Percentiles rank a stretch among this genome's conserved stretches.
These are phyloP conservation scores for Phalera bucephala DNA, from an alignment of 2,888 invertebrate species.

Conservation along the genomic window DNA sequence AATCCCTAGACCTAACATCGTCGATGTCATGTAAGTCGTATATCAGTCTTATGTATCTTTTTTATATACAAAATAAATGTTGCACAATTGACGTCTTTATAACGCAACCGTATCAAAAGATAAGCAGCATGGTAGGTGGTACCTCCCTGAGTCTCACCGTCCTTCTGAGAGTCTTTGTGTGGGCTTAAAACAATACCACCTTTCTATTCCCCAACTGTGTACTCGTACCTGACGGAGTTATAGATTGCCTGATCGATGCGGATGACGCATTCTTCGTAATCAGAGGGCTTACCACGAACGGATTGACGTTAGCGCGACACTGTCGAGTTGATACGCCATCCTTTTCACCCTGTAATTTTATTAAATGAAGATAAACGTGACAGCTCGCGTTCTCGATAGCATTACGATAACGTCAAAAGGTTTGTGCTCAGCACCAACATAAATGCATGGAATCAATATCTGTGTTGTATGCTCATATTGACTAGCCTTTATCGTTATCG, in stretches of 20 bases:
- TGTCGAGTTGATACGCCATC: too few species aligned
- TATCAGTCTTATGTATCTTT: too few species aligned
- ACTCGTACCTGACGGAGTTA: constrained; percentile 39
- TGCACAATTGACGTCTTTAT: constrained; percentile 11
- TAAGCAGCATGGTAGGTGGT: constrained; percentile 21
- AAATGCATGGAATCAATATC: constrained; percentile 3
- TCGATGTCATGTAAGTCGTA: too few species aligned
- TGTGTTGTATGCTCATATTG: not conserved
- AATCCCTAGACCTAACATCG: too few species aligned
- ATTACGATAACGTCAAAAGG: too few species aligned
- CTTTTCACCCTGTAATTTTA: too few species aligned
- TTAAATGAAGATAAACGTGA: too few species aligned
- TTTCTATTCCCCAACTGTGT: constrained; percentile 51
- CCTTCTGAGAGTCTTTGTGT: constrained; percentile 49
- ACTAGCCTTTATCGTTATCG: constrained; percentile 14
- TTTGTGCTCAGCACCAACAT: too few species aligned
- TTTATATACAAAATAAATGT: too few species aligned
- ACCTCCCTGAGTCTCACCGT: constrained; percentile 42
- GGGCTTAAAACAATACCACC: constrained; percentile 52
- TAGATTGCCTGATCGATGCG: constrained; percentile 48
- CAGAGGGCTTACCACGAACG: too few species aligned
- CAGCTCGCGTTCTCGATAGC: too few species aligned
- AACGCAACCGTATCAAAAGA: constrained; percentile 14
- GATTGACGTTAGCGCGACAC: too few species aligned
- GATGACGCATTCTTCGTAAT: constrained; percentile 48